Base-by-base conservation (phyloP, 2,113 vertebrate genomes). In the Pandion haliaetus region DNA sequence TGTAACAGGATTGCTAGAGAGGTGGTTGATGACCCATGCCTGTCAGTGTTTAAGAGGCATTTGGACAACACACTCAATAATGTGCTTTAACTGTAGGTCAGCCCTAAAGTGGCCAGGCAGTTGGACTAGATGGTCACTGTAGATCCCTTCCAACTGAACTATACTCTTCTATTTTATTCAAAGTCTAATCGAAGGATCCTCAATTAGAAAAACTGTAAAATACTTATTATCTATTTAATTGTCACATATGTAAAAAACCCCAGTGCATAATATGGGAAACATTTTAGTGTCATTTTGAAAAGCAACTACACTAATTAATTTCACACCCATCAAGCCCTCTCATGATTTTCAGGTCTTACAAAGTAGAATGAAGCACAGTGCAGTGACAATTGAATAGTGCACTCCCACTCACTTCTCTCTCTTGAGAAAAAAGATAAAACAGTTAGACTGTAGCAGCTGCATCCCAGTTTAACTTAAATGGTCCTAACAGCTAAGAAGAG, bases 1-100 rank as follows among this genome's bases (percentile, higher is more conserved):
- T 28, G 9, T 6, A 66, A 57, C 6, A 67, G 9, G 11, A 15
- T 87, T 76, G 2, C 12, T 76, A 52, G 24, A 42, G 29, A 54
- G 15, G 17, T 44, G 34, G 2, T 34, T 9, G 12, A 57, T 77
- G 23, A 7, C 8, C 23, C 17, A 38, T 1, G 4, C 2, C 5
- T 42, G 36, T 47, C 29, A 65, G 24, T 34, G 32, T 11, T 77
- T 67, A 40, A 77, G 24, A 38, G 4, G 21, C 10, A 36, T 59
- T 78, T 59, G 36, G 12, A 15, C 16, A 88, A 45, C 7, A 0
- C 2, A 5, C 18, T 10, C 65, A 63, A 58, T 38, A 58, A 59
- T 0, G 0, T 25, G 5, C 9, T 82, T 82, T 23, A 50, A 13
- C 7, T 73, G 31, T 57, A 86, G 40, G 3, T 66, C 8, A 61